Evolutionary conservation across 2,888 invertebrate species (phyloP).

Genomic region (Drosophila merina): DNA sequence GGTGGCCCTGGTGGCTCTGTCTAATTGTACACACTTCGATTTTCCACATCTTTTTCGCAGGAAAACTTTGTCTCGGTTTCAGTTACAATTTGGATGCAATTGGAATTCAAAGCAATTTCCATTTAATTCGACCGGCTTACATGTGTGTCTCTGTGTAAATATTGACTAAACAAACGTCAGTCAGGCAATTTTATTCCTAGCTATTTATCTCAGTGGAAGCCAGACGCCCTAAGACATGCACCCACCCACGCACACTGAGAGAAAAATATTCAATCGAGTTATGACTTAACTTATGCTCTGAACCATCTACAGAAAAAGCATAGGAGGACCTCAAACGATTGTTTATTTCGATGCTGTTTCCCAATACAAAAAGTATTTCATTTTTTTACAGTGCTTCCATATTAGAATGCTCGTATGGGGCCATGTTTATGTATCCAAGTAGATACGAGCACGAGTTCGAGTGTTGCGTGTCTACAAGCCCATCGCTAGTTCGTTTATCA

Average conservation of each 20-base stretch:
- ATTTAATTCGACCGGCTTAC: conserved; percentile 4
- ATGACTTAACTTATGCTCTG: too few species aligned
- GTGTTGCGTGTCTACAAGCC: conserved; percentile 39
- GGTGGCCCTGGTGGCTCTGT: conserved; percentile 3
- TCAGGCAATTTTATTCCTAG: conserved; percentile 49
- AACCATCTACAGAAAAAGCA: too few species aligned
- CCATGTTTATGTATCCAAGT: conserved; percentile 37
- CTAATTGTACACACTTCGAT: conserved; percentile 64
- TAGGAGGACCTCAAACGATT: too few species aligned
- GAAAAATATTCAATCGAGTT: neutral
- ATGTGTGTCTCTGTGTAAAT: conserved; percentile 50
- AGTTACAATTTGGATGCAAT: conserved; percentile 15
- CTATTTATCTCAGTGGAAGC: conserved; percentile 65
- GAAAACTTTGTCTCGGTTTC: conserved; percentile 20
- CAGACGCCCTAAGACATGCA: conserved; percentile 21
- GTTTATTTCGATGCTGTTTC: too few species aligned
- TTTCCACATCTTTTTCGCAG: conserved; percentile 51
- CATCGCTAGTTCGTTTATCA: conserved; percentile 45
- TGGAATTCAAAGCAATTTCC: conserved; percentile 19
- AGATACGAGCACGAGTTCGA: conserved; percentile 23
- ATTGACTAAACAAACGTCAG: conserved; percentile 73
- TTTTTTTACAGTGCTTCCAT: conserved; percentile 21
- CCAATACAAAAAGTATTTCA: too few species aligned
- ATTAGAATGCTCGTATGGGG: conserved; percentile 26
- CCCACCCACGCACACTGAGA: conserved; percentile 4